Evolutionary conservation across 2,797 vertebrate genomes (phyloP).

Genomic region (Lindbergichthys nudifrons): DNA sequence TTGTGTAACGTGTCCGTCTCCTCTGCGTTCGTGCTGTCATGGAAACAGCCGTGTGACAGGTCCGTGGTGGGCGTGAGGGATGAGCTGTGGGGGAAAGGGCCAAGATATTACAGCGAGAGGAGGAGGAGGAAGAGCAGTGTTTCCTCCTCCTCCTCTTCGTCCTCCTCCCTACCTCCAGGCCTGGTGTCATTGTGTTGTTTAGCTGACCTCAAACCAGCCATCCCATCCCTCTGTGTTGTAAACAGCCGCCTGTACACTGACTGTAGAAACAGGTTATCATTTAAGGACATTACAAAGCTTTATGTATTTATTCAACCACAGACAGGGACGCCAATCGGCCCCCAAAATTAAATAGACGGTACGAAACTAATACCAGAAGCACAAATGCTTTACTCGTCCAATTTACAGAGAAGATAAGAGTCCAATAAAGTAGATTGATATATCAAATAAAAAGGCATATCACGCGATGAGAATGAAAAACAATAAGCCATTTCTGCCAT

Average conservation of each 20-base stretch:
- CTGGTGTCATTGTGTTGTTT: conserved; percentile 68
- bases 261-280: too few species aligned
- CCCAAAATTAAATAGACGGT: too few species aligned
- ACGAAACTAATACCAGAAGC: too few species aligned
- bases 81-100: conserved; percentile 83
- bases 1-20: conserved; percentile 65
- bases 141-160: conserved; percentile 48
- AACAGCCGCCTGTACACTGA: conserved; percentile 10
- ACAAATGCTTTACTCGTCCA: too few species aligned
- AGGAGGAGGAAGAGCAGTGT: conserved; percentile 53
- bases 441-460: too few species aligned
- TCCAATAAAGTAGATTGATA: too few species aligned
- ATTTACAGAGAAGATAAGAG: too few species aligned
- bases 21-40: conserved; percentile 82
- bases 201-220: conserved; percentile 70
- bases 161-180: conserved; percentile 48
- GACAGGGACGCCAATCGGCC: too few species aligned
- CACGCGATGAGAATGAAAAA: too few species aligned
- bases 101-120: conserved; percentile 74
- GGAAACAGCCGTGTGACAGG: conserved; percentile 84
- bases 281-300: too few species aligned
- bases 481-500: too few species aligned
- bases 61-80: conserved; percentile 83
- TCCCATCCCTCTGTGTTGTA: conserved; percentile 58
- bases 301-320: too few species aligned